phyloP scores from a whole-genome alignment of 2,888 invertebrate genomes.

The Arctia plantaginis region DNA sequence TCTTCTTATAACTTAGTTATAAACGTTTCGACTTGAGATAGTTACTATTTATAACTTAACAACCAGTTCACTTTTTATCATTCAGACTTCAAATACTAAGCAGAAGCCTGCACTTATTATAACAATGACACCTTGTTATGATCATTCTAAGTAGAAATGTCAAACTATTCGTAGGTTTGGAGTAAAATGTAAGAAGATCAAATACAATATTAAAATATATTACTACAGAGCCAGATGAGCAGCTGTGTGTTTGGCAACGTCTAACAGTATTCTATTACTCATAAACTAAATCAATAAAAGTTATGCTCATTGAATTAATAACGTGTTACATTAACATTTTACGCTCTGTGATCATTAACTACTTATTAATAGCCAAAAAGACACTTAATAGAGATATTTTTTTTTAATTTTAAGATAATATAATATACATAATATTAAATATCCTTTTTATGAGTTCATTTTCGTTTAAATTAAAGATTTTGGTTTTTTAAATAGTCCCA shows the following conservation, averaged over 20 bases:
- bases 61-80: constrained; percentile 34
- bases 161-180: no score
- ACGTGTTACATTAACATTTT: constrained; percentile 15
- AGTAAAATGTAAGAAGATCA: background rate
- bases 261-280: background rate
- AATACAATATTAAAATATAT: background rate
- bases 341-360: constrained; percentile 14
- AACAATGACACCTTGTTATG: no score
- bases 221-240: background rate
- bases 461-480: background rate
- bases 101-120: no score
- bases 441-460: constrained; percentile 7
- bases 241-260: background rate
- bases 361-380: constrained; percentile 18
- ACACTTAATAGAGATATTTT: constrained; percentile 9
- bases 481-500: constrained; percentile 1
- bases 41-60: no score
- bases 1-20: no score
- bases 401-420: constrained; percentile 4
- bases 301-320: constrained; percentile 17
- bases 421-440: background rate
- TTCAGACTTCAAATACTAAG: constrained; percentile 8
- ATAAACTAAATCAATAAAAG: constrained; percentile 2
- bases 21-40: no score
- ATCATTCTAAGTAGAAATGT: no score